Evolutionary conservation across 2,888 invertebrate species (phyloP).

Genomic region (Cetonia aurata): DNA sequence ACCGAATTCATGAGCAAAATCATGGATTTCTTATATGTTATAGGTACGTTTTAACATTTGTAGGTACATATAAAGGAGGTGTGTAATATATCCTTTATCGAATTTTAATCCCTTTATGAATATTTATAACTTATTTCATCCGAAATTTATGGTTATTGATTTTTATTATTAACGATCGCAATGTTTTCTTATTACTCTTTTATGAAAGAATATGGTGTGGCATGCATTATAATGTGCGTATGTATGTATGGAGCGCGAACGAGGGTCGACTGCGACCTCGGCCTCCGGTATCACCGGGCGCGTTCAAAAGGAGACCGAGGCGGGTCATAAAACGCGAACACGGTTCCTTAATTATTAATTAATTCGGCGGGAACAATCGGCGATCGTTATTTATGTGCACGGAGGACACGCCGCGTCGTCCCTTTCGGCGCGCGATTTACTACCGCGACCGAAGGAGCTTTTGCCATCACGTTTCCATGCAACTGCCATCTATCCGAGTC

Average conservation of each 20-base stretch:
- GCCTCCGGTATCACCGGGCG: constrained; percentile 27
- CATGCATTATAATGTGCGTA: constrained; percentile 19
- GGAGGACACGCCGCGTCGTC: constrained; percentile 20
- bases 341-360: constrained; percentile 39
- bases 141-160: constrained; percentile 44
- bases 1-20: no score
- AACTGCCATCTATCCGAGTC: constrained; percentile 32
- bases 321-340: constrained; percentile 39
- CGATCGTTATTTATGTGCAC: constrained; percentile 39
- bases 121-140: constrained; percentile 46
- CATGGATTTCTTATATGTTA: no score
- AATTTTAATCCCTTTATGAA: constrained; percentile 38
- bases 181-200: constrained; percentile 18
- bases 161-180: constrained; percentile 40
- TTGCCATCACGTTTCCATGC: constrained; percentile 34
- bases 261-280: not conserved
- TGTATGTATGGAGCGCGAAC: constrained; percentile 11
- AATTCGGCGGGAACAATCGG: constrained; percentile 41
- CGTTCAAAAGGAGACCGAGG: constrained; percentile 33
- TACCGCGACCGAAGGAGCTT: constrained; percentile 18
- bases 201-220: constrained; percentile 17
- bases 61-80: not conserved
- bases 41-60: no score
- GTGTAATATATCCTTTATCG: constrained; percentile 10
- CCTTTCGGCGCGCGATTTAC: constrained; percentile 31